Conservation (phyloP, 1,140 invertebrate species). For the Lasioglossum albipes region DNA sequence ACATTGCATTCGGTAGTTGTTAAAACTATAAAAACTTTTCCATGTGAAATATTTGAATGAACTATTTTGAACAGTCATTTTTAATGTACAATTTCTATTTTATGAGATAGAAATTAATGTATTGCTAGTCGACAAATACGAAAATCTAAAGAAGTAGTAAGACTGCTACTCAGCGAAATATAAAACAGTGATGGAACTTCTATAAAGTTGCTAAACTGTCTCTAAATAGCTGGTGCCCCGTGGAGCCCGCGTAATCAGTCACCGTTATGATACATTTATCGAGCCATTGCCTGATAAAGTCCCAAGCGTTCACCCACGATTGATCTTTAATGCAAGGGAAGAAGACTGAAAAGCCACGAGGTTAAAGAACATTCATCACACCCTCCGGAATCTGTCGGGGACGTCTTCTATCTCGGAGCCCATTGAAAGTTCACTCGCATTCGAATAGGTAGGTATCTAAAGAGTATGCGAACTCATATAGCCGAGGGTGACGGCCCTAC, state of each 20-base stretch:
- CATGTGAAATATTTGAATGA: too few relatives aligned
- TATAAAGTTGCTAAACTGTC: not conserved
- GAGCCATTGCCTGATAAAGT: conserved; percentile 28
- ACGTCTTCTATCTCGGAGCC: conserved; percentile 60
- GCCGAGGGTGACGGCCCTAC: conserved; percentile 44
- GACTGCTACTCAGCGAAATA: too few relatives aligned
- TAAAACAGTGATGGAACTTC: not conserved
- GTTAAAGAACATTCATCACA: conserved; percentile 65
- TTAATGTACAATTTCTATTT: too few relatives aligned
- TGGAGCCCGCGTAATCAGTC: conserved; percentile 2
- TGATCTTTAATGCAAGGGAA: conserved; percentile 50
- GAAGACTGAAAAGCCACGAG: conserved; percentile 46
- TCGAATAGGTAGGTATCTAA: conserved; percentile 53
- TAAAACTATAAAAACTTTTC: too few relatives aligned
- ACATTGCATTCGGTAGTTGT: too few relatives aligned
- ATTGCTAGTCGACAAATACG: too few relatives aligned
- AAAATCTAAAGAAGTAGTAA: too few relatives aligned
- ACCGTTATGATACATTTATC: conserved; percentile 22
- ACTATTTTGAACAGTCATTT: too few relatives aligned
- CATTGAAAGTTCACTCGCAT: conserved; percentile 67
- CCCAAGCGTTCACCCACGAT: conserved; percentile 33
- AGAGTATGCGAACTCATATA: conserved; percentile 54
- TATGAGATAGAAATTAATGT: not conserved
- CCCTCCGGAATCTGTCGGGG: conserved; percentile 60
- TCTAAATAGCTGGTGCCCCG: not conserved